Base-by-base conservation (phyloP, 2,797 vertebrate species). In the Diplodus sargus region DNA sequence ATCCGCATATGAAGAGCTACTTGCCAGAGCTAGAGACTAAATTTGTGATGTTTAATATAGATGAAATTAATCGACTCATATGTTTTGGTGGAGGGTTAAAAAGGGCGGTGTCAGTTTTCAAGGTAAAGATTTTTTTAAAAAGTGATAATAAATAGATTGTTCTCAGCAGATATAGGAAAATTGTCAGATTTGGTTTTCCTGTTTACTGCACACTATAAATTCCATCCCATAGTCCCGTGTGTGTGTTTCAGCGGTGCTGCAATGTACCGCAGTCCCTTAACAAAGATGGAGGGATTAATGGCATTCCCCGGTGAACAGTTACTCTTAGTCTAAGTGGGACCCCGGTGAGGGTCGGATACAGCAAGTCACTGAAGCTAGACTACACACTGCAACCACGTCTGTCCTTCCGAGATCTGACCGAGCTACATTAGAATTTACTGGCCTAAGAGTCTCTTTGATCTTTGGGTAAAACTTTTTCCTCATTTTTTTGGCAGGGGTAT, bases 311-410 rank as follows among this genome's bases (percentile, higher is more conserved):
- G 39, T 69, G 70, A 91, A 84, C 18, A 11, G 73, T 54, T 84
- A 72, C 74, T 83, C 42, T 88, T 86, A 70, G 84, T 85, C 58
- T 70, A 60, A 80, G 76, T 70, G 49, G 67, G 75, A 79, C 76
- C 68, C 61, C 49, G 42, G 39, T 85, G 85, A 80, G 57, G 39
- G 43, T 57, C 43, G 22, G 73, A 58, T 73, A 45, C 64, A 68
- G 25, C 10, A 14, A n/a, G 65, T 70, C 20, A 22, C 57, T 42
- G 28, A 71, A 25, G 58, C 51, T 51, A n/a, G 30, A 54, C 53
- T 54, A 76, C 22, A 67, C 51, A 34, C 51, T 56, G 11, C 20
- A 52, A 56, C 51, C 61, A 71, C 28, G 66, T 49, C 43, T 39
- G 56, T 47, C 39, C 52, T 23, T 25, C 65, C 13, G 68, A 66